Evolutionary conservation across 2,797 vertebrate species (phyloP), one percentile per base, ranked within the genome.

Genomic region (Chrosomus eos): DNA sequence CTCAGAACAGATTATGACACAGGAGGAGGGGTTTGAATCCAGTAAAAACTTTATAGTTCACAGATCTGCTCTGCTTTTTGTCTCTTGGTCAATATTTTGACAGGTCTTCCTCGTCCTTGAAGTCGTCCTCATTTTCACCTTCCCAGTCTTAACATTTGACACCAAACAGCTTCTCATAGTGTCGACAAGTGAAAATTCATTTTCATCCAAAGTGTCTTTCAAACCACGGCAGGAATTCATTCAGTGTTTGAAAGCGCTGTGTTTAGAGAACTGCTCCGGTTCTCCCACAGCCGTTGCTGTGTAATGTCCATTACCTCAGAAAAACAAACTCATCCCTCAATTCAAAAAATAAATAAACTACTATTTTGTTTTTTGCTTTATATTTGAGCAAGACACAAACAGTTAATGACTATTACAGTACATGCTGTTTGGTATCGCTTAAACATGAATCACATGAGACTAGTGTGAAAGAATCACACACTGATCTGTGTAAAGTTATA

Each of bases 91-190:
- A 91, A 66, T 91, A 88, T 90, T 94, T 91, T 86, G 91, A 90
- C 91, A 84, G 48, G 28, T 84, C 91, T 92, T 93, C 92, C 92
- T 90, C 80, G 87, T 83, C 33, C 78, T 90, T 89, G 92, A 92
- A 88, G 16, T 80, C 51, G 40, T 58, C 48, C 74, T 78, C 21
- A 80, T 82, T 88, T 78, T 84, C 86, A 86, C 77, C 53, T 76
- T 38, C 64, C 60, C 71, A 33, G 45, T 83, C 78, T 64, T 43
- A 79, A 79, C 79, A 76, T 78, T 75, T 81, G 76, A 86, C 81
- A 55, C 82, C 88, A 86, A 66, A 72, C 33, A 60, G 81, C 51
- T 70, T 78, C 74, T 84, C 82, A 78, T 77, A 38, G 36, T 70
- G 74, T 84, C 21, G 2, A 80, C 64, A 62, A 78, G 53, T 78